Percentiles rank a stretch among this genome's conserved stretches.
Evolutionary conservation across 2,888 invertebrate species (phyloP).

Genomic region (Geophilus truncorum): DNA sequence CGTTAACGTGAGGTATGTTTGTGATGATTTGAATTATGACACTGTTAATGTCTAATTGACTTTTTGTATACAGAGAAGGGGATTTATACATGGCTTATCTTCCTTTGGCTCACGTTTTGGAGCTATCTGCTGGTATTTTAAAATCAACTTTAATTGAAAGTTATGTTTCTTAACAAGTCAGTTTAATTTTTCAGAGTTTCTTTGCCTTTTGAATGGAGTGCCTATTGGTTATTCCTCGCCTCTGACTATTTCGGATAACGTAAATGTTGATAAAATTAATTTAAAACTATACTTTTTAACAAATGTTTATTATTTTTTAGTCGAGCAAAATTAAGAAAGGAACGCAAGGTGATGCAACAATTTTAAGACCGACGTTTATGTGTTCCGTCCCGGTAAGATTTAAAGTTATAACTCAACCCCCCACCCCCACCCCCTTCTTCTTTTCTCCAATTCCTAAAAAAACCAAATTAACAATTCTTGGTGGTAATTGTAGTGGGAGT

Average conservation of each 20-base stretch:
- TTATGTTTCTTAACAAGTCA: not conserved
- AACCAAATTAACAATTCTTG: not conserved
- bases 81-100: slow-evolving; percentile 92
- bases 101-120: slow-evolving; percentile 95
- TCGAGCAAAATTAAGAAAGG: slow-evolving; percentile 95
- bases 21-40: not conserved
- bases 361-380: slow-evolving; percentile 86
- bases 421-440: too few species aligned
- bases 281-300: too few species aligned
- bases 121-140: slow-evolving; percentile 71
- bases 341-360: slow-evolving; percentile 86
- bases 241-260: slow-evolving; percentile 61
- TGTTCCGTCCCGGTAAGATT: slow-evolving; percentile 83
- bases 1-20: not conserved
- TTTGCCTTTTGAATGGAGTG: slow-evolving; percentile 77
- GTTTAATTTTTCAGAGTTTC: slow-evolving; percentile 52
- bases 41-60: not conserved
- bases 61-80: slow-evolving; percentile 37
- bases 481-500: not conserved
- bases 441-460: too few species aligned
- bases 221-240: slow-evolving; percentile 96
- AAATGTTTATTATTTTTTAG: slow-evolving; percentile 19
- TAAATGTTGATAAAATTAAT: too few species aligned
- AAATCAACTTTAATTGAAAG: not conserved
- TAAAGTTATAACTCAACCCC: too few species aligned